Evolutionary conservation across 2,113 vertebrate genomes (phyloP).

Genomic region (Formicarius rufipectus): DNA sequence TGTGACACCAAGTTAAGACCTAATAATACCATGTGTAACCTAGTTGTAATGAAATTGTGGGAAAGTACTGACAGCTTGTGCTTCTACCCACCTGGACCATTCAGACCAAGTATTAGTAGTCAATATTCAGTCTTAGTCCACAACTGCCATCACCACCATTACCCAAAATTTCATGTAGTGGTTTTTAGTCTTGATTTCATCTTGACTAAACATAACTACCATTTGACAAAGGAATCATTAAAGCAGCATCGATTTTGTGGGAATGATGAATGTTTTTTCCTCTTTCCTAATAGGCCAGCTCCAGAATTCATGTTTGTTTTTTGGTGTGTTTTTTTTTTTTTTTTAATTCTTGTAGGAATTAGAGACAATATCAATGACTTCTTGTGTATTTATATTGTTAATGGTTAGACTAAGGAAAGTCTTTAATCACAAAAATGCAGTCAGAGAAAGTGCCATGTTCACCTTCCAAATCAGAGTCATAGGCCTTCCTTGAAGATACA

Average conservation of each 20-base stretch:
- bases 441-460: background rate
- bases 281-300: background rate
- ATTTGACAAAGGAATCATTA: background rate
- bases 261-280: background rate
- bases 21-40: background rate
- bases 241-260: background rate
- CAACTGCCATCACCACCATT: rapidly evolving
- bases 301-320: background rate
- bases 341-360: background rate
- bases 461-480: background rate
- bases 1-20: background rate
- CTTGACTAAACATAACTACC: background rate
- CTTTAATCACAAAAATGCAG: background rate
- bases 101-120: background rate
- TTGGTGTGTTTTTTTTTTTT: too few species aligned
- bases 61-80: background rate
- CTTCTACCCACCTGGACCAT: background rate
- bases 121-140: background rate
- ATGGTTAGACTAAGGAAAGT: background rate
- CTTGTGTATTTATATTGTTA: background rate
- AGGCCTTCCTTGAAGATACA: background rate
- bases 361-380: background rate
- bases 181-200: background rate
- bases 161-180: background rate
- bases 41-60: background rate